A percentile compares a stretch with the other conserved stretches of the same genome.
Evolutionary conservation across 2,797 vertebrate species (phyloP).

Genomic region (Molossus alvarezi): DNA sequence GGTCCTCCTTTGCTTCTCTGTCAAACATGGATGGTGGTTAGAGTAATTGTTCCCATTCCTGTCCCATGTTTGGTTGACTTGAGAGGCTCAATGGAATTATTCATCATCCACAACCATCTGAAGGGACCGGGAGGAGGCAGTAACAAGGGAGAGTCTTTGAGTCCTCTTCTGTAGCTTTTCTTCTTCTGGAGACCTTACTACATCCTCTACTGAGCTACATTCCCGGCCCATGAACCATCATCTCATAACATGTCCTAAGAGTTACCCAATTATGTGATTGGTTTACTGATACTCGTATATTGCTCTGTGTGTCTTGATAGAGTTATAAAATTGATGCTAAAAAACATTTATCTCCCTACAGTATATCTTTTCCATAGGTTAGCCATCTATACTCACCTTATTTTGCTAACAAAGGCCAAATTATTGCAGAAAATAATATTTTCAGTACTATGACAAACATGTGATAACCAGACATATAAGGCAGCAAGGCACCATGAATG

Average conservation of each 20-base stretch:
- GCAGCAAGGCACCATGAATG: neutral
- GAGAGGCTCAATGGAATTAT: neutral
- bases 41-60: neutral
- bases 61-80: neutral
- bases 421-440: neutral
- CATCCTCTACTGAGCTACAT: neutral
- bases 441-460: neutral
- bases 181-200: neutral
- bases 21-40: neutral
- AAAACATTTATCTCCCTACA: neutral
- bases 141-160: neutral
- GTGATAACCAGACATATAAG: neutral
- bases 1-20: neutral
- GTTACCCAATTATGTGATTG: neutral
- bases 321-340: slow-evolving; percentile 70
- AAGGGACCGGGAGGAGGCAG: neutral
- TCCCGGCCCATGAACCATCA: neutral
- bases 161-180: neutral
- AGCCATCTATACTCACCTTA: slow-evolving; percentile 74
- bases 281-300: neutral
- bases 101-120: neutral
- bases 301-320: slow-evolving; percentile 7
- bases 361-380: slow-evolving; percentile 47
- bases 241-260: neutral
- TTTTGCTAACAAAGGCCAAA: slow-evolving; percentile 53